phyloP scores from a whole-genome alignment of 2,888 invertebrate species.

The Chloroclysta siterata region DNA sequence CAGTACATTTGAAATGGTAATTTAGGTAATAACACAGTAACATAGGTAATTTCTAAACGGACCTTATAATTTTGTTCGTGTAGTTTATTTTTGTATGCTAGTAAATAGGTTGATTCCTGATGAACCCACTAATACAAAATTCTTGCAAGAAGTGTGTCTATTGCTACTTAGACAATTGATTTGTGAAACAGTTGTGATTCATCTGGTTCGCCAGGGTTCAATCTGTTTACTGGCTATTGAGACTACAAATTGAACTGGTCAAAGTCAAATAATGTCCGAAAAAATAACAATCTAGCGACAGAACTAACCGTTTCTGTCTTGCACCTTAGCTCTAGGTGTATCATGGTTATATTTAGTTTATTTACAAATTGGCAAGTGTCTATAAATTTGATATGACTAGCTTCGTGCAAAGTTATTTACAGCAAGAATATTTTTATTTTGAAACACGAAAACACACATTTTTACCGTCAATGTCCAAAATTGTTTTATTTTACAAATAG shows the following conservation, averaged over 20 bases:
- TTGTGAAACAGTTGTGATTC: neutral
- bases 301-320: slow-evolving; percentile 5
- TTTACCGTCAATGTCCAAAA: neutral
- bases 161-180: neutral
- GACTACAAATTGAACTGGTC: neutral
- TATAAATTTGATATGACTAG: slow-evolving; percentile 69
- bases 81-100: neutral
- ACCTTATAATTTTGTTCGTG: neutral
- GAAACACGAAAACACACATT: slow-evolving; percentile 16
- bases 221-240: neutral
- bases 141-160: neutral
- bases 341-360: slow-evolving; percentile 42
- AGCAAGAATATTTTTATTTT: slow-evolving; percentile 46
- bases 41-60: neutral
- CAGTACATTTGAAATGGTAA: no score
- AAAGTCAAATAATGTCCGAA: neutral
- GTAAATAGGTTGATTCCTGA: neutral
- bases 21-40: no score
- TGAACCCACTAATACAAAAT: neutral
- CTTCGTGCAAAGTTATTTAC: slow-evolving; percentile 72
- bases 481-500: neutral
- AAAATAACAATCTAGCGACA: neutral
- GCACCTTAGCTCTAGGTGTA: slow-evolving; percentile 20
- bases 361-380: slow-evolving; percentile 49
- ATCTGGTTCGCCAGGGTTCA: neutral